A percentile compares a stretch with the other conserved stretches of the same genome.
These are phyloP conservation scores for Lepidurus apus DNA, from an alignment of 1,140 invertebrate genomes.

Conservation along the genomic window DNA sequence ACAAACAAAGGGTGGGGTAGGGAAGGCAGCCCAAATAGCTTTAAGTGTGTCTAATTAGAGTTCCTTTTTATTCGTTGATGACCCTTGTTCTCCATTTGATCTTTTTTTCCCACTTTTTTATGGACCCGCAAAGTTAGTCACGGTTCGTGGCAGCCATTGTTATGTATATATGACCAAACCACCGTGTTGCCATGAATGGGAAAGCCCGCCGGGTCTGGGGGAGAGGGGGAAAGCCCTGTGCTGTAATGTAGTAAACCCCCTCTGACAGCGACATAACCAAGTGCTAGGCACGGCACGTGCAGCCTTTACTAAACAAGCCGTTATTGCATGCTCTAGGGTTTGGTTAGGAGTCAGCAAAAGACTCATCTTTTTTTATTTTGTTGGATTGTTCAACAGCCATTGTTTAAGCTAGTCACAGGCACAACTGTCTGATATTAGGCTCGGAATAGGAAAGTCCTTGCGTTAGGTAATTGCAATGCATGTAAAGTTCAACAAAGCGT, in stretches of 20 bases:
- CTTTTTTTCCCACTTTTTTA: neutral
- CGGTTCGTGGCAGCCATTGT: neutral
- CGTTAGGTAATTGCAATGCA: too few relatives aligned
- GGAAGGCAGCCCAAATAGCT: neutral
- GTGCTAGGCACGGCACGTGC: conserved; percentile 17
- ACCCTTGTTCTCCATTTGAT: neutral
- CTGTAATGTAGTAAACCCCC: neutral
- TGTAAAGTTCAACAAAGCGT: too few relatives aligned
- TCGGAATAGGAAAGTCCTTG: too few relatives aligned
- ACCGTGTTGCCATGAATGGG: neutral
- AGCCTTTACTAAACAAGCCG: neutral
- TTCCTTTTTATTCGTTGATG: neutral
- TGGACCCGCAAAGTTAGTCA: neutral
- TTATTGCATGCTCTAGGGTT: neutral
- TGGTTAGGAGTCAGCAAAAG: neutral
- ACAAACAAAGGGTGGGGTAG: neutral
- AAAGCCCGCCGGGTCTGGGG: neutral
- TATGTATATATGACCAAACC: neutral
- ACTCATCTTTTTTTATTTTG: neutral
- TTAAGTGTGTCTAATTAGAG: conserved; percentile 5
- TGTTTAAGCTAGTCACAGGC: neutral
- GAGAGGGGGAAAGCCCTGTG: neutral
- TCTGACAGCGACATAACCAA: conserved; percentile 13
- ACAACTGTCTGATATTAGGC: neutral
- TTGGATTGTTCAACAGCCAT: neutral